Percentiles rank a stretch among this genome's conserved stretches.
These are phyloP conservation scores for Drosophila baimaii DNA, from an alignment of 1,140 invertebrate species.

Conservation along the genomic window DNA sequence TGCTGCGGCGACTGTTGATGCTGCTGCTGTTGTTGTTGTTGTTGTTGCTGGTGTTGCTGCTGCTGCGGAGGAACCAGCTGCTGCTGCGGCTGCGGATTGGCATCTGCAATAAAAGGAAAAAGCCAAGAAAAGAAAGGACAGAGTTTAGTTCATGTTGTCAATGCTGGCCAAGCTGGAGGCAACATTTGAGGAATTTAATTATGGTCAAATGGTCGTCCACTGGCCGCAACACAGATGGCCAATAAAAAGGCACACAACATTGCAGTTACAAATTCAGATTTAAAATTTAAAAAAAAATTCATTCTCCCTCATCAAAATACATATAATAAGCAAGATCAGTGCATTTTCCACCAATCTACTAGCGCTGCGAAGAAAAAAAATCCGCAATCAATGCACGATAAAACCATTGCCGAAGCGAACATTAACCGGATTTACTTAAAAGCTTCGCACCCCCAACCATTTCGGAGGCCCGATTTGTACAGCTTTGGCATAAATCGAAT, in stretches of 20 bases:
- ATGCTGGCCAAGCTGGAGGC: not conserved
- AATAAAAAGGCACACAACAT: not conserved
- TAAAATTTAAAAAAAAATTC: too few species aligned
- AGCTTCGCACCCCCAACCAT: conserved; percentile 21
- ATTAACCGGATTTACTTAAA: conserved; percentile 32
- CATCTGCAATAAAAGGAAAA: conserved; percentile 21
- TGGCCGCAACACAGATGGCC: not conserved
- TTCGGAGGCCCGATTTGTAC: conserved; percentile 17
- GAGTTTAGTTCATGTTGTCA: conserved; percentile 34
- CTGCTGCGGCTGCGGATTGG: conserved; percentile 53
- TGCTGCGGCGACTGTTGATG: conserved; percentile 7
- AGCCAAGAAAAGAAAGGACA: not conserved
- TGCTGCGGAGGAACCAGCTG: conserved; percentile 28
- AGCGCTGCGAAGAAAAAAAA: not conserved
- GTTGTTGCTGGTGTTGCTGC: conserved; percentile 40
- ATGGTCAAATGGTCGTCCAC: conserved; percentile 1
- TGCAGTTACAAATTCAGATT: conserved; percentile 1
- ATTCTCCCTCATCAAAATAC: too few species aligned
- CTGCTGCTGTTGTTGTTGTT: conserved; percentile 14
- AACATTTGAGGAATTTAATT: conserved; percentile 12
- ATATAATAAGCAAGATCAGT: conserved; percentile 3
- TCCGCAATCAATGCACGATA: conserved; percentile 9
- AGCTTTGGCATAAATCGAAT: conserved; percentile 30
- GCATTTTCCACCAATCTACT: too few species aligned
- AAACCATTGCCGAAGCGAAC: conserved; percentile 9